Conservation (phyloP, 2,888 invertebrate species). For the Lithophane socia region DNA sequence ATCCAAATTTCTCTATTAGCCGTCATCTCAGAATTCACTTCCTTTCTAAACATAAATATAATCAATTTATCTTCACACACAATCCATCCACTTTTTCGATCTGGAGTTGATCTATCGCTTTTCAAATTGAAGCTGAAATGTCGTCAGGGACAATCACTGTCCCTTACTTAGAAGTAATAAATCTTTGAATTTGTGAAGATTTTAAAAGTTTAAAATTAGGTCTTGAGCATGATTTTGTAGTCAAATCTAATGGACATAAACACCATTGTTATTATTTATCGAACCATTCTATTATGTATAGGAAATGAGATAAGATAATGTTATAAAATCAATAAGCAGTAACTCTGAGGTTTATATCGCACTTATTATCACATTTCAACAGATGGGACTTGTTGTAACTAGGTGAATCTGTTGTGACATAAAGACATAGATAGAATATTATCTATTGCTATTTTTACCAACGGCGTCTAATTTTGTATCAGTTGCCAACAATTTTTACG, state of each 20-base stretch:
- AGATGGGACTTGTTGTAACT: background rate
- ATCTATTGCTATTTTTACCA: slow-evolving; percentile 23
- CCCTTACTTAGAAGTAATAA: background rate
- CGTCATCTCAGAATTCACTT: background rate
- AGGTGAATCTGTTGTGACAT: slow-evolving; percentile 3
- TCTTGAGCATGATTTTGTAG: background rate
- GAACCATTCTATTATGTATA: slow-evolving; percentile 4
- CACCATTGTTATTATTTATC: background rate
- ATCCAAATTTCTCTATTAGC: background rate
- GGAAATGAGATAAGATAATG: slow-evolving; percentile 16
- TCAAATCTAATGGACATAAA: background rate
- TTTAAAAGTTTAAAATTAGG: too few relatives aligned
- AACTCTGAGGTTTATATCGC: slow-evolving; percentile 26
- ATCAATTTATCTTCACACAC: background rate
- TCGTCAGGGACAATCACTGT: background rate
- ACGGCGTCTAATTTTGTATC: slow-evolving; percentile 18
- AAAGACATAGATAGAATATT: slow-evolving; percentile 8
- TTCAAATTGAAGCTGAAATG: background rate
- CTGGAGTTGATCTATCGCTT: background rate
- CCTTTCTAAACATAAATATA: background rate
- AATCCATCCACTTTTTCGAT: background rate
- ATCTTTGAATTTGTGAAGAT: background rate
- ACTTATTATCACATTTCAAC: slow-evolving; percentile 19
- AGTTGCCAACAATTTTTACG: slow-evolving; percentile 38
- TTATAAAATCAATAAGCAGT: slow-evolving; percentile 34